phyloP scores from a whole-genome alignment of 2,113 vertebrate species.

The Eurypyga helias region DNA sequence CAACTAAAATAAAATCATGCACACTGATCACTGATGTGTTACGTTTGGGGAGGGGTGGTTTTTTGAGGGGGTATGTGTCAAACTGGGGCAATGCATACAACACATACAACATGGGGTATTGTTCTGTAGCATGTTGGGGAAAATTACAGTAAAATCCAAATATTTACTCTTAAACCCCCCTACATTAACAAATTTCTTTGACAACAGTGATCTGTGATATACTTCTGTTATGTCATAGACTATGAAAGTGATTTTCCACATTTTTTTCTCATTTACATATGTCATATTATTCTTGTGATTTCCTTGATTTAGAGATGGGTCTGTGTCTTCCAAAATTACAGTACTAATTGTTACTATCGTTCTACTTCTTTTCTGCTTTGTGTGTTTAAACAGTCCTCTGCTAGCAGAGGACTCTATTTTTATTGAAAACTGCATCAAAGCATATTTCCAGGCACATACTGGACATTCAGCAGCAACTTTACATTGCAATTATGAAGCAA shows the following conservation, averaged over 20 bases:
- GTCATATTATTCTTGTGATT: background rate
- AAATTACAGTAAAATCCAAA: background rate
- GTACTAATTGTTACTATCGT: background rate
- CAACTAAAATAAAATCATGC: background rate
- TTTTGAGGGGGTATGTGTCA: fast-evolving
- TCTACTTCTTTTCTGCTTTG: background rate
- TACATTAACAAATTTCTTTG: background rate
- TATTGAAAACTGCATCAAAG: background rate
- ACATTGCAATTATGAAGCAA: constrained; percentile 19
- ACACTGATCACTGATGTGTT: background rate
- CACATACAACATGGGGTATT: fast-evolving
- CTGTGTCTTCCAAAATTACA: background rate
- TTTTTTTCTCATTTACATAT: background rate
- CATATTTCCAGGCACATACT: constrained; percentile 21
- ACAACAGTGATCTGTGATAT: background rate
- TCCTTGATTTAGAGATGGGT: background rate
- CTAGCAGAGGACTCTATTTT: background rate
- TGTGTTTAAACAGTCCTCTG: background rate
- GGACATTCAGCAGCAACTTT: constrained; percentile 9
- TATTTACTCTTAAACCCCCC: fast-evolving
- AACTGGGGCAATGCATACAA: background rate
- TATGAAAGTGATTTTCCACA: background rate
- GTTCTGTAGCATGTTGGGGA: background rate
- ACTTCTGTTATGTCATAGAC: background rate
- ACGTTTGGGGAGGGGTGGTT: fast-evolving